Conservation (phyloP, 2,797 vertebrate species). For the Hoplostethus atlanticus region DNA sequence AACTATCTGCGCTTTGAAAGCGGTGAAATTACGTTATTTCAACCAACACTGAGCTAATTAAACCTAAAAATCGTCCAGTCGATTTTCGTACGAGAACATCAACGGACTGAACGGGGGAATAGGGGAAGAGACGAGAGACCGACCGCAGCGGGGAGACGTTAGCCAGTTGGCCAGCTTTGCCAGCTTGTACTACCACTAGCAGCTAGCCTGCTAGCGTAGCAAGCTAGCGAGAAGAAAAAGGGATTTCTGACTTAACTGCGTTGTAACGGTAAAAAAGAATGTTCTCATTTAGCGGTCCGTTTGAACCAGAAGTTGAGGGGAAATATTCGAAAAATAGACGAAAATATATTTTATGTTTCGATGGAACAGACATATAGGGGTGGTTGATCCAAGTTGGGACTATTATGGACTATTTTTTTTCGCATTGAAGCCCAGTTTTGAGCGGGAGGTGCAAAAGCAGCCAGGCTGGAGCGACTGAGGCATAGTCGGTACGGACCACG, state of each 20-base stretch:
- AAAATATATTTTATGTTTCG: constrained; percentile 6
- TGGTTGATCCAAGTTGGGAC: constrained; percentile 49
- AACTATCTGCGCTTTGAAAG: constrained; percentile 57
- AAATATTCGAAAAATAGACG: constrained; percentile 1
- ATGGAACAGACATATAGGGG: not conserved
- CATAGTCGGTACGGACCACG: constrained; percentile 58
- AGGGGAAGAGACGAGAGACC: constrained; percentile 47
- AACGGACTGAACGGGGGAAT: constrained; percentile 32
- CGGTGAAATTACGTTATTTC: constrained; percentile 30
- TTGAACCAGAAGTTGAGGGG: constrained; percentile 30
- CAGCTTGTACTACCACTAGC: constrained; percentile 69
- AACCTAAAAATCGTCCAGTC: constrained; percentile 26
- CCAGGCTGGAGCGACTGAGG: constrained; percentile 62
- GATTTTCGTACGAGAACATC: constrained; percentile 25
- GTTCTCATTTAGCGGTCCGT: constrained; percentile 43
- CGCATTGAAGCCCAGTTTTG: constrained; percentile 80
- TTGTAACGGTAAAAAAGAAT: constrained; percentile 56
- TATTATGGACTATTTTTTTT: constrained; percentile 59
- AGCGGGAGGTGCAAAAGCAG: constrained; percentile 86
- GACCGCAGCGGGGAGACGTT: constrained; percentile 77
- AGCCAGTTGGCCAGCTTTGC: constrained; percentile 78
- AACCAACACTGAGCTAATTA: constrained; percentile 63
- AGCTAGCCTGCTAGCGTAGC: constrained; percentile 76
- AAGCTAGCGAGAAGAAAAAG: constrained; percentile 54
- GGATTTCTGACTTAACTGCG: constrained; percentile 70